A percentile compares a stretch with the other conserved stretches of the same genome.
Evolutionary conservation across 1,140 invertebrate genomes (phyloP).

Genomic region (Oncopodura yosiiana): DNA sequence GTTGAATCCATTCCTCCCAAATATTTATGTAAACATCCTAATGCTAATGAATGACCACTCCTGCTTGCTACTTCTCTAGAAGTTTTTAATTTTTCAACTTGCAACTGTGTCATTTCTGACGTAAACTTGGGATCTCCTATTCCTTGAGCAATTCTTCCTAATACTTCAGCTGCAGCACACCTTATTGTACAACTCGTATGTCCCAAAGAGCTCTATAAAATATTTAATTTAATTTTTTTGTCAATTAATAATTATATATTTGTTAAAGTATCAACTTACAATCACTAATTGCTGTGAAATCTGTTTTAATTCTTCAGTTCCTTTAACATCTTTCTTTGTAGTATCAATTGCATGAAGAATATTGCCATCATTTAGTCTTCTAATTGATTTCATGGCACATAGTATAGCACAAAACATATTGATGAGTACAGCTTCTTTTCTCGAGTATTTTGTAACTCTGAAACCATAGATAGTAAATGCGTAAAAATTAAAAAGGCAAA

Average conservation of each 20-base stretch:
- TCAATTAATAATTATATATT: background rate
- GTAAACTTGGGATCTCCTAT: slow-evolving; percentile 75
- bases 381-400: slow-evolving; percentile 62
- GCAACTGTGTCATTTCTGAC: slow-evolving; percentile 78
- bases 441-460: slow-evolving; percentile 64
- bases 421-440: slow-evolving; percentile 91
- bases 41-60: slow-evolving; percentile 83
- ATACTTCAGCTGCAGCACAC: slow-evolving; percentile 75
- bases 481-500: background rate
- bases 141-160: slow-evolving; percentile 82
- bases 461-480: slow-evolving; percentile 16
- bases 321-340: slow-evolving; percentile 22
- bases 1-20: slow-evolving; percentile 82
- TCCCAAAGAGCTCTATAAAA: slow-evolving; percentile 57
- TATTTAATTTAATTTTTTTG: slow-evolving; percentile 9
- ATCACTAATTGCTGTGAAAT: slow-evolving; percentile 31
- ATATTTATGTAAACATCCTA: slow-evolving; percentile 84
- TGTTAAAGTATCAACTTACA: slow-evolving; percentile 14
- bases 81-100: slow-evolving; percentile 79
- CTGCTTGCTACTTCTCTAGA: slow-evolving; percentile 76
- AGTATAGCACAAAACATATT: slow-evolving; percentile 92
- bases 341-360: slow-evolving; percentile 1
- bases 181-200: slow-evolving; percentile 74
- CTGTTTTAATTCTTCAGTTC: slow-evolving; percentile 26
- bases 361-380: slow-evolving; percentile 15